Percentiles rank a stretch among this genome's conserved stretches.
phyloP scores from a whole-genome alignment of 2,888 invertebrate species.

The Mallateleia sp. region DNA sequence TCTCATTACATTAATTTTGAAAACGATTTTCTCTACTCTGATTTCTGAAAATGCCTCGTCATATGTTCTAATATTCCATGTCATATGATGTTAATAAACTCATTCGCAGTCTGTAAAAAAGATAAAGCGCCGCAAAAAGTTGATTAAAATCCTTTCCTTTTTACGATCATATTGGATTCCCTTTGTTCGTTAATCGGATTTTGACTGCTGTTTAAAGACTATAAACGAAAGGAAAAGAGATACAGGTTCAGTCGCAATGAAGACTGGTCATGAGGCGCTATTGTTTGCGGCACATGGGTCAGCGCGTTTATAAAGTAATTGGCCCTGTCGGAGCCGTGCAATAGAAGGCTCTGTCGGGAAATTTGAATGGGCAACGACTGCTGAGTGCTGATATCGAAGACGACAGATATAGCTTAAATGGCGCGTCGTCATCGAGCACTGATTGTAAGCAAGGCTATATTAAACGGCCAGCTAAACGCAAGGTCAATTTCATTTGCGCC shows the following conservation, averaged over 20 bases:
- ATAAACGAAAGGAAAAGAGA: slow-evolving; percentile 51
- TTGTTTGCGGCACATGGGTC: slow-evolving; percentile 61
- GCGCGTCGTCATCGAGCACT: slow-evolving; percentile 10
- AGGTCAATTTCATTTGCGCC: slow-evolving; percentile 41
- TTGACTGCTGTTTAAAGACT: slow-evolving; percentile 56
- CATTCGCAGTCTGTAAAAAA: not conserved
- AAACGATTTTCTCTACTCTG: too few species aligned
- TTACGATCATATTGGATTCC: slow-evolving; percentile 41
- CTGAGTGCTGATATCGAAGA: slow-evolving; percentile 60
- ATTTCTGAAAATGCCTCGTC: too few species aligned
- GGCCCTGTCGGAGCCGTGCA: slow-evolving; percentile 46
- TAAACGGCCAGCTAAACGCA: slow-evolving; percentile 24
- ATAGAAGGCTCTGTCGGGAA: slow-evolving; percentile 43
- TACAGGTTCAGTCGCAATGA: slow-evolving; percentile 33
- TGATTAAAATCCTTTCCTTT: slow-evolving; percentile 41
- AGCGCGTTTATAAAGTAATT: slow-evolving; percentile 65
- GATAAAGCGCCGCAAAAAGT: slow-evolving; percentile 23
- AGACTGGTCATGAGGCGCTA: slow-evolving; percentile 41
- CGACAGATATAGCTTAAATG: slow-evolving; percentile 35
- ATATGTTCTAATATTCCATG: not conserved
- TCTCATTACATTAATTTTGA: too few species aligned
- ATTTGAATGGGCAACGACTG: slow-evolving; percentile 62
- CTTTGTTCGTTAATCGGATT: slow-evolving; percentile 56
- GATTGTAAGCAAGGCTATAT: slow-evolving; percentile 38
- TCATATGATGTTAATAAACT: slow-evolving; percentile 26